phyloP scores from a whole-genome alignment of 1,140 invertebrate species.

The Calephelis nemesis region DNA sequence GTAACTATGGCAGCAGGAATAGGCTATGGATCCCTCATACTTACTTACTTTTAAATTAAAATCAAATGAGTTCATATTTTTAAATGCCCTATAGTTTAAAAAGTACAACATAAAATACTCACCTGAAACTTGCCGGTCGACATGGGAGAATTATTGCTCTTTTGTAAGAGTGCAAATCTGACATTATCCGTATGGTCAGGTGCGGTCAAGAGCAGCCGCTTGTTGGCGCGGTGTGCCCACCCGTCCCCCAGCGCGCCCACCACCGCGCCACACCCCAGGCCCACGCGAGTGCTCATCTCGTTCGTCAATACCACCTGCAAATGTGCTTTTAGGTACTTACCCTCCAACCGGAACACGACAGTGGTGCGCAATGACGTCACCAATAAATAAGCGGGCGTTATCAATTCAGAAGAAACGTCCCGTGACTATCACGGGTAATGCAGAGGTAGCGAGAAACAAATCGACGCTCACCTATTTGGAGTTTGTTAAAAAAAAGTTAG shows the following conservation, averaged over 20 bases:
- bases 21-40: no score
- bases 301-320: constrained; percentile 78
- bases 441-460: no score
- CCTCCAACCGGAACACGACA: no score
- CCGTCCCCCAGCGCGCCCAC: constrained; percentile 74
- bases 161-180: constrained; percentile 49
- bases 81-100: neutral
- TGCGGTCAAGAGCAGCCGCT: constrained; percentile 48
- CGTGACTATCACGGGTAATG: neutral
- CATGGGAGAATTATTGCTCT: constrained; percentile 51
- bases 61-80: neutral
- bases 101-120: neutral
- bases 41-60: no score
- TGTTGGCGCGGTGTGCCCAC: constrained; percentile 71
- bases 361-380: no score
- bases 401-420: no score
- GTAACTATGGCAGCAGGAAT: no score
- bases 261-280: constrained; percentile 50
- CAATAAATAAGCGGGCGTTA: no score
- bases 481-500: neutral
- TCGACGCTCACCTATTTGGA: no score
- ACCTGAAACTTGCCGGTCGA: constrained; percentile 56
- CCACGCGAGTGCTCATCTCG: constrained; percentile 77
- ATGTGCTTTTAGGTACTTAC: no score
- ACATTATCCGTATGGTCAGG: constrained; percentile 30